Base-by-base conservation (phyloP, 2,797 vertebrate genomes). In the Acrocephalus scirpaceus region DNA sequence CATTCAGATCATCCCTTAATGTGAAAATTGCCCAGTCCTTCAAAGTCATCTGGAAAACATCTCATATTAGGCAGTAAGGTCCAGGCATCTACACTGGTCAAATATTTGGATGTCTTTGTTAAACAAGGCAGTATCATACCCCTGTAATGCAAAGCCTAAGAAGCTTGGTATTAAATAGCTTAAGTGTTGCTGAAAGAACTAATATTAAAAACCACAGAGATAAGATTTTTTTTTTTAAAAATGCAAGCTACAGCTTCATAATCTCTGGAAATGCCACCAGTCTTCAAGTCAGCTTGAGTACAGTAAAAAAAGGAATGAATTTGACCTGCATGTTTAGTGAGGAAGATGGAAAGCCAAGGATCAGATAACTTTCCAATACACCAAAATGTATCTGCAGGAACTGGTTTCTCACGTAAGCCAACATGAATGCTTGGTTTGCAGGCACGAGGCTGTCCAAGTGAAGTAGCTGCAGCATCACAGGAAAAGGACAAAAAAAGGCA, bases 401-500 rank as follows among this genome's bases (percentile, higher is more conserved):
- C 12, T 36, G 56, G n/a, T 29, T 86, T 72, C 47, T 67, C 60
- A 56, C 5, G 4, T 6, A 34, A 85, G 57, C 62, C 72, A 74
- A 10, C 6, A 27, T 2, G n/a, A 85, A 61, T 20, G 69, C 81
- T 61, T 48, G 10, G 36, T 76, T 40, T 79, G 42, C 67, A 87
- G 44, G 67, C 88, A 89, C 0, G 0, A 60, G 80, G 56, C 36
- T 61, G 57, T 21, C 15, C n/a, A 75, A 92, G 40, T 15, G 36
- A 92, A 86, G 87, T 51, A 85, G 73, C 51, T 78, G 62, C 2
- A 78, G 79, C 85, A 76, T 86, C 94, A 94, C 76, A 81, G 87
- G 58, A 93, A 93, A 47, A 61, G 62, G 23, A 18, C 20, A 53
- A 61, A 66, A 92, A 69, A 83, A 86, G 58, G 60, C 56, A 88